Base-by-base conservation (phyloP, 2,888 invertebrate genomes). In the Timema cristinae region DNA sequence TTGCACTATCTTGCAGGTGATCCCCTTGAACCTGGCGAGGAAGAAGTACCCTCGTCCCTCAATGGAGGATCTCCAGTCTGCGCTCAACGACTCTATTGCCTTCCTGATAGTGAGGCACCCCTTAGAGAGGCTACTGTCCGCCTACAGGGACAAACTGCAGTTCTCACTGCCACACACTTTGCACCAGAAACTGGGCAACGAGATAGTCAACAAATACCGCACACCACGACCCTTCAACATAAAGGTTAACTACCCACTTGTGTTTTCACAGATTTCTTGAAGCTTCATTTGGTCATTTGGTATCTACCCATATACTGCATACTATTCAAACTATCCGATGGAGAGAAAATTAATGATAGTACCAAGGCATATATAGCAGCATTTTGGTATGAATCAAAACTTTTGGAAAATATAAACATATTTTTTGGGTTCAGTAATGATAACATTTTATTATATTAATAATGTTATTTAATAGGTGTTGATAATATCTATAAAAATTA, bases 91-190 rank as follows among this genome's bases (percentile, higher is more conserved):
- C 80, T 92, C 92, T 71, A 86, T 91, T 77, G 90, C 93, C 73
- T 93, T 94, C 82, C 85, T 94, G 75, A 93, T 94, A 75, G 92
- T 91, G 8, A 85, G 93, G 76, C 93, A 94, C 83, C 93, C 93
- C 1, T 85, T 94, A 76, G 93, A 94, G 81, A 85, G 90, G 78
- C 84, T 94, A 74, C 87, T 93, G 72, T 93, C 93, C 69, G 93
- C 92, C 70, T 94, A 93, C 81, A 88, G 92, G 77, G 93, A 94
- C 81, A 94, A 94, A 84, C 88, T 97, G 77, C 90, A 92, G 73
- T 91, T 90, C 79, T 91, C 93, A 66, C 85, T 93, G 81, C 93
- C 93, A 0, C 91, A 92, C 80, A 92, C 93, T 32, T 89, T 91
- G 79, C 93, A 94, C 78, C 90, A 91, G 77, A 92, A 91, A 80